Base-by-base conservation (phyloP, 1,140 invertebrate genomes). In the Ridgeia piscesae region DNA sequence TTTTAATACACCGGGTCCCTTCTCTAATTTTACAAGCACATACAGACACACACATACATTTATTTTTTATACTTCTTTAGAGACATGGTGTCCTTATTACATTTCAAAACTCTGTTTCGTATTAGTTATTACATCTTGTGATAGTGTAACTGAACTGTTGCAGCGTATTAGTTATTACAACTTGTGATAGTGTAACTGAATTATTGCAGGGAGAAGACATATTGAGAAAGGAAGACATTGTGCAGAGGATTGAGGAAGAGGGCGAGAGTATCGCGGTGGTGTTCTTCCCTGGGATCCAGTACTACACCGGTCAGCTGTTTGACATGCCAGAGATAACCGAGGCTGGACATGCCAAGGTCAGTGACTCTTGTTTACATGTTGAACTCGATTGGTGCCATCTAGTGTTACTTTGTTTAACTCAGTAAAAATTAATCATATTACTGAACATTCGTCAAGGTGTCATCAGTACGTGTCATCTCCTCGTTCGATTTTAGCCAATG, bases 291-390 rank as follows among this genome's bases (percentile, higher is more conserved):
- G 97, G 97, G 21, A 95, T 97, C 27, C 97, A 97, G 93, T 97
- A 97, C 94, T 97, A 97, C 94, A 97, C 97, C 8, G 97, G 97
- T 9, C 97, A 97, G 94, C 95, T 97, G 88, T 97, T 97, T 94
- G 96, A 97, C 91, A 97, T 97, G 90, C 94, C 95, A 91, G 93
- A 93, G 6, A 97, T 97, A 11, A 97, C 97, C 0, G 93, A 95
- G 92, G 96, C 95, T 58, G 97, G 96, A 4, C 96, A 97, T 48
- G 93, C 94, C 88, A 96, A 97, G 95, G 97, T 97, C 93, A 88
- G 14, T 35, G 35, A 4, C 42, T 42, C 4, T 4, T 4, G 42
- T 11, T 11, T 4, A 11, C 11, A 6, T n/a, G 6, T 6, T 91
- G 33, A 34, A 34, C 2, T n/a, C 2, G 91, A 2, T 33, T 6